These are phyloP conservation scores for Drosophila sordidapex DNA, from an alignment of 2,888 invertebrate species.

Conservation along the genomic window DNA sequence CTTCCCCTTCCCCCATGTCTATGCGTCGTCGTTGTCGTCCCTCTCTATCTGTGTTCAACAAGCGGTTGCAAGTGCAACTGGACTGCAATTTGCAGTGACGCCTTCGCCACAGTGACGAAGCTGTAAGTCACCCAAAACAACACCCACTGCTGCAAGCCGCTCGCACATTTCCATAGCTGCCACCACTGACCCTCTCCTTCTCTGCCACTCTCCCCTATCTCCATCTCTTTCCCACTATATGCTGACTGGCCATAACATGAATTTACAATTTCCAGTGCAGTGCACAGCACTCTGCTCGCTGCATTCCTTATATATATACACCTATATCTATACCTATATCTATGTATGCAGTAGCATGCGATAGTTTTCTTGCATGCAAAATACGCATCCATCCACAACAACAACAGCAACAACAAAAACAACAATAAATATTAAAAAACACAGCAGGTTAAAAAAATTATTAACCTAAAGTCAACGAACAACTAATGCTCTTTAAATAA, in stretches of 20 bases:
- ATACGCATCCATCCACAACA: constrained; percentile 44
- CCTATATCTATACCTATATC: constrained; percentile 15
- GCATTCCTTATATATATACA: constrained; percentile 44
- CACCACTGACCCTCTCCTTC: background rate
- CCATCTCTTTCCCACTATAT: background rate
- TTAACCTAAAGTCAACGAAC: constrained; percentile 5
- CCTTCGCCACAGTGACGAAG: constrained; percentile 27
- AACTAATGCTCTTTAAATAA: constrained; percentile 17
- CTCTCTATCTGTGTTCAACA: background rate
- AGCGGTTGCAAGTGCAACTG: constrained; percentile 14
- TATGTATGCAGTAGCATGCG: constrained; percentile 54
- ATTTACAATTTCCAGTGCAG: constrained; percentile 75
- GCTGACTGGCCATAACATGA: constrained; percentile 59
- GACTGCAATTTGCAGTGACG: constrained; percentile 35
- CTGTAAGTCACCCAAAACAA: constrained; percentile 11
- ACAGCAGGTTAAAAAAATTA: background rate
- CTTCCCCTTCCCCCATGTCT: background rate
- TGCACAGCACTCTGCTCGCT: constrained; percentile 49
- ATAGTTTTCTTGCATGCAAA: constrained; percentile 77
- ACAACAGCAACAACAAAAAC: constrained; percentile 13
- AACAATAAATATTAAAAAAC: background rate
- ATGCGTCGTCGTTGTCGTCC: background rate
- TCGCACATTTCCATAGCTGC: constrained; percentile 51
- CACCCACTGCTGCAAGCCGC: constrained; percentile 11
- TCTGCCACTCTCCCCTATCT: background rate